phyloP scores from a whole-genome alignment of 2,113 vertebrate genomes.

The Varanus salvator region DNA sequence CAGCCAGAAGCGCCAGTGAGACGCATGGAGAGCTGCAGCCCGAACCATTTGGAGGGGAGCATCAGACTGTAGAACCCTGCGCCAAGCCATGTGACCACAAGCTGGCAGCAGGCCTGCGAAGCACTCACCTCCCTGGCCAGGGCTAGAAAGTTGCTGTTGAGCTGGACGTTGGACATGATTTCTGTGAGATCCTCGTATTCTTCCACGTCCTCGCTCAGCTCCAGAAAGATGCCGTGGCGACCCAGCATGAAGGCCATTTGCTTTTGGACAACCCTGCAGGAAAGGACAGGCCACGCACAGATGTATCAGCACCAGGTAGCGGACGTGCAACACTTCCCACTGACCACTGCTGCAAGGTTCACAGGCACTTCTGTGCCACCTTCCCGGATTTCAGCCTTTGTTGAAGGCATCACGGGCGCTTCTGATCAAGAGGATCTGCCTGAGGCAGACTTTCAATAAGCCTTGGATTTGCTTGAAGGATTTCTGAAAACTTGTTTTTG shows the following conservation, averaged over 20 bases:
- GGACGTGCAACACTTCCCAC: background rate
- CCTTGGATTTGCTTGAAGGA: too few species aligned
- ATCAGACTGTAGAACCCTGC: too few species aligned
- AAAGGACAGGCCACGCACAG: background rate
- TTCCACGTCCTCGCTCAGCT: conserved; percentile 96
- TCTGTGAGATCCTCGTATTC: conserved; percentile 97
- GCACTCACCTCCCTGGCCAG: conserved; percentile 92
- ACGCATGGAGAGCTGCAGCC: too few species aligned
- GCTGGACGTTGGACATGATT: conserved; percentile 99
- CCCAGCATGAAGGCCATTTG: conserved; percentile 99
- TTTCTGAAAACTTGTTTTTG: background rate
- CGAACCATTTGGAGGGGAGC: too few species aligned
- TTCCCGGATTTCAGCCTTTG: background rate
- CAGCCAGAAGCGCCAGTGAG: too few species aligned
- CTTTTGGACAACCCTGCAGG: conserved; percentile 92
- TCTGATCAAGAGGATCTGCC: background rate
- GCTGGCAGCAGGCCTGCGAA: background rate
- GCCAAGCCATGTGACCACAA: background rate
- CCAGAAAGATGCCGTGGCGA: conserved; percentile 95
- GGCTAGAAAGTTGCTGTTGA: conserved; percentile 97
- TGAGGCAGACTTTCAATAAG: background rate
- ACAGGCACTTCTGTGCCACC: background rate
- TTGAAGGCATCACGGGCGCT: background rate
- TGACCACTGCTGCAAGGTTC: background rate
- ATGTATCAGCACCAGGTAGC: background rate